Evolutionary conservation across 2,113 vertebrate species (phyloP).

Genomic region (Phainopepla nitens): DNA sequence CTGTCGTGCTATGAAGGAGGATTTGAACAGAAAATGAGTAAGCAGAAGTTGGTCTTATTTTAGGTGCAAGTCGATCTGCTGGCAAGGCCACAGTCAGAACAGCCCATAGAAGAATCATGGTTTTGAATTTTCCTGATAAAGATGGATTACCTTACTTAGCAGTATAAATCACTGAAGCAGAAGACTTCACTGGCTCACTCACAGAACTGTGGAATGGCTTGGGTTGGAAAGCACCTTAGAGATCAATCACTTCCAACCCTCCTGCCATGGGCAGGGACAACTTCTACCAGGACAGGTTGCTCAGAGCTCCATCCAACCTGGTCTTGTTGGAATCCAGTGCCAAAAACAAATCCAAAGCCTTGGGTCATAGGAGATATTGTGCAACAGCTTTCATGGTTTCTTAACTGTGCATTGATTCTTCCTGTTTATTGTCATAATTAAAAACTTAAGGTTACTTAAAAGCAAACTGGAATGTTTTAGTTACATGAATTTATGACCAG

Average conservation of each 20-base stretch:
- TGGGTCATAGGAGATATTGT: neutral
- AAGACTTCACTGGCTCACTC: neutral
- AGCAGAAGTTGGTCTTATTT: neutral
- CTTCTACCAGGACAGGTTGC: neutral
- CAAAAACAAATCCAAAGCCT: neutral
- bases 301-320: neutral
- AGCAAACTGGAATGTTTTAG: neutral
- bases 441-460: neutral
- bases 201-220: neutral
- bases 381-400: neutral
- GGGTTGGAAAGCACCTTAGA: neutral
- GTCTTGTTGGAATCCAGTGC: neutral
- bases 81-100: neutral
- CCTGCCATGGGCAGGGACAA: neutral
- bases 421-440: neutral
- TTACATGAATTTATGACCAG: neutral
- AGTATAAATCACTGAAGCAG: neutral
- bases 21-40: neutral
- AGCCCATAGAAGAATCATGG: neutral
- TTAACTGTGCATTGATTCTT: neutral
- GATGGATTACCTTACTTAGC: neutral
- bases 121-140: neutral
- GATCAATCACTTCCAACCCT: neutral
- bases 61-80: neutral
- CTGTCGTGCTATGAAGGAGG: accelerated